These are phyloP conservation scores for Toxostoma redivivum DNA, from an alignment of 2,113 vertebrate genomes.

Conservation along the genomic window DNA sequence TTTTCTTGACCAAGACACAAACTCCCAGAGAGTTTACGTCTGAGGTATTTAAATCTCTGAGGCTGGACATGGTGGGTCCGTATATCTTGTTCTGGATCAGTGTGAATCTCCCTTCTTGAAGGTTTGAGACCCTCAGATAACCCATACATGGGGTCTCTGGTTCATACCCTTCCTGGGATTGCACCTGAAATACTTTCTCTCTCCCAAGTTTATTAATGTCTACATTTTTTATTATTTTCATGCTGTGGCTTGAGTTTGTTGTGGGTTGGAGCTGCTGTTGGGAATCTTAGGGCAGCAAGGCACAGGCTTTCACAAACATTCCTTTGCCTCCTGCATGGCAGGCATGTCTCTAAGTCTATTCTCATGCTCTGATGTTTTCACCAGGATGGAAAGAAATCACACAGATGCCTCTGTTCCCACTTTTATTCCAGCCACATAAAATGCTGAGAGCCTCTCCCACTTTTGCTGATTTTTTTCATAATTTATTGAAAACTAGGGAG, in stretches of 20 bases:
- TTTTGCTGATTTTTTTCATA: background rate
- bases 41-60: background rate
- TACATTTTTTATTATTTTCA: background rate
- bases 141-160: too few species aligned
- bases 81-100: background rate
- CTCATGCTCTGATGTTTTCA: background rate
- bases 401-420: background rate
- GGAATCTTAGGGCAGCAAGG: background rate
- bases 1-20: background rate
- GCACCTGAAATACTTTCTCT: background rate
- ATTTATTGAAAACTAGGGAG: background rate
- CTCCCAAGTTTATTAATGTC: background rate
- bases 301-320: background rate
- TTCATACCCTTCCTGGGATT: background rate
- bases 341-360: background rate
- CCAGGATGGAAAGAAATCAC: background rate
- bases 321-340: background rate
- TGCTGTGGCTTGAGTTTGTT: background rate
- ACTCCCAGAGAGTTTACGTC: background rate
- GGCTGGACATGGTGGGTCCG: background rate
- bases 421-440: background rate
- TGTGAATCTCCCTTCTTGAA: background rate
- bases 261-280: background rate
- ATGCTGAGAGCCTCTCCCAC: background rate
- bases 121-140: background rate